Conservation (phyloP, 2,113 vertebrate species). For the Anser brachyrhynchus region DNA sequence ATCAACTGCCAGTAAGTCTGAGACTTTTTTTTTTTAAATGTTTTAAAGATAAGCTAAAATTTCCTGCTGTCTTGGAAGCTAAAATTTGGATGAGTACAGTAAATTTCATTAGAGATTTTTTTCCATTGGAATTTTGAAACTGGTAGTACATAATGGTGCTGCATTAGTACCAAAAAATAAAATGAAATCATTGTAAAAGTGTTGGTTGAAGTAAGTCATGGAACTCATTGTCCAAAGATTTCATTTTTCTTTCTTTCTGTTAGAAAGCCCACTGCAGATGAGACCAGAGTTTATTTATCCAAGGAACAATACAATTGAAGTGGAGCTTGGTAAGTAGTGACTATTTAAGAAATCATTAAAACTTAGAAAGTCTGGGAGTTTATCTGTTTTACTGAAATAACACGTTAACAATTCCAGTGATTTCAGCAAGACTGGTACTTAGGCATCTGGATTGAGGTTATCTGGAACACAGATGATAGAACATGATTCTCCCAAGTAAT, state of each 20-base stretch:
- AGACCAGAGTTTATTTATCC: slow-evolving; percentile 80
- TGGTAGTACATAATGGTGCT: neutral
- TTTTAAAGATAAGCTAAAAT: neutral
- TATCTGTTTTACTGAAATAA: neutral
- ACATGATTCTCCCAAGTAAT: neutral
- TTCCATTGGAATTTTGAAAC: neutral
- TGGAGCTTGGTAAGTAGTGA: slow-evolving; percentile 79
- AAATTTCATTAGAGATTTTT: neutral
- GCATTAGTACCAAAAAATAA: neutral
- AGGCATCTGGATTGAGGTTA: neutral
- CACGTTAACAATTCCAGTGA: neutral
- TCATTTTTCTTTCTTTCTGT: neutral
- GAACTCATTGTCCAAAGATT: neutral
- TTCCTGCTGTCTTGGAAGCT: neutral
- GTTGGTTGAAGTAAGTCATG: neutral
- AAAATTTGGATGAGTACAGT: neutral
- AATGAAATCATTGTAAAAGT: neutral
- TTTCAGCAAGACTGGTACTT: neutral
- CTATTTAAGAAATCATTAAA: neutral
- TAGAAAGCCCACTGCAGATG: slow-evolving; percentile 16
- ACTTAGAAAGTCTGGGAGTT: neutral
- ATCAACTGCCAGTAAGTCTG: neutral
- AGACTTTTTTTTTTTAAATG: neutral
- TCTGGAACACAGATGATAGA: neutral
- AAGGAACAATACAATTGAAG: slow-evolving; percentile 75